Evolutionary conservation across 2,888 invertebrate genomes (phyloP), one percentile per base, ranked within the genome.

Genomic region (Biston betularia): DNA sequence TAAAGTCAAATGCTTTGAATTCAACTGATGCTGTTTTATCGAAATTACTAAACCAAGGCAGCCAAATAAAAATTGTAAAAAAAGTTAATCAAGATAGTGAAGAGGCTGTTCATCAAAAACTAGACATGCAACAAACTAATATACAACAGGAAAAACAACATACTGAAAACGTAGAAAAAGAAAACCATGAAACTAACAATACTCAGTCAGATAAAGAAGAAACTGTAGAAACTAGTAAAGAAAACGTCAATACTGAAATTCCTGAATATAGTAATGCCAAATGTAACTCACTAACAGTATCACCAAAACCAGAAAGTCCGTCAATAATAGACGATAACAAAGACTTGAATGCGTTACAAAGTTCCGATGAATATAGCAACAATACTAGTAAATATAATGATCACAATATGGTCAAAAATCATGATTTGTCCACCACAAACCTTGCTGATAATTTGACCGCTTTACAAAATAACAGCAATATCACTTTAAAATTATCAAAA

Each of bases 61-160:
- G 82, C 80, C 88, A 92, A 82, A 88, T 93, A 68, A 90, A 89
- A 85, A 89, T 93, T 53, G 79, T 90, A 0, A 93, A 90, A 75
- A 92, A 86, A 73, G 58, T 75, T 58, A 73, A 71, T 56, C 55
- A 72, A 45, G 76, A 78, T 55, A 70, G 65, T 64, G 69, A 70
- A 35, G 67, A 57, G 33, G 11, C 24, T 33, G 34, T 11, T 38
- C 42, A 65, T 57, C n/a, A 55, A 38, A 63, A 63, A n/a, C n/a
- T n/a, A n/a, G n/a, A n/a, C n/a, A n/a, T n/a, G n/a, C n/a, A n/a
- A n/a, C 50, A 73, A 45, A 63, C 65, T 6, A 69, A 64, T 52
- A 48, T 53, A 48, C 9, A 49, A 42, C 74, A 66, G 46, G 72
- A 78, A 42, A 66, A 64, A 14, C 11, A 10, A 45, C 34, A 15